Base-by-base conservation (phyloP, 2,888 invertebrate species). In the Elegia similella region DNA sequence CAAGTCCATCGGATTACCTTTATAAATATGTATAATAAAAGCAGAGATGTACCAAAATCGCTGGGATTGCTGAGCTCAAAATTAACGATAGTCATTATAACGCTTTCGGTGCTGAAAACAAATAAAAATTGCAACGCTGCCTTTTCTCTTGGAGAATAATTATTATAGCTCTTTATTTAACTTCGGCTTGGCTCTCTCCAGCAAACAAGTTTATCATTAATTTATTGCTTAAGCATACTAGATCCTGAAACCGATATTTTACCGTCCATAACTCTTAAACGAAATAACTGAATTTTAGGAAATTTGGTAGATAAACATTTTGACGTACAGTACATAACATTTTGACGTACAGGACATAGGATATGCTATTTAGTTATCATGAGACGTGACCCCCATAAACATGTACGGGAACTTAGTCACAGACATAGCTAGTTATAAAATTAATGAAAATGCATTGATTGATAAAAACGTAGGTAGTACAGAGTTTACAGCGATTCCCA, bases 11-110 rank as follows among this genome's bases (percentile, higher is more conserved):
- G 62, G 68, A 64, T 68, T 66, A 66, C 67, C 65, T 58, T 62
- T 56, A 60, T 66, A 67, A 70, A 69, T 65, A 70, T n/a, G n/a
- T n/a, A n/a, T 68, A 73, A 73, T 74, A 71, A 75, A 70, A 70
- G 66, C 64, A 54, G 70, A 72, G 70, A 73, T 74, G 67, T 67
- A 69, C 74, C 69, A 62, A 67, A 76, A 75, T 70, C 68, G 70
- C 67, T 64, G 62, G 70, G 69, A 72, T 74, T 69, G 67, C 75
- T 67, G 70, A 75, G 76, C 72, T 69, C 68, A 53, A 68, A 76
- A 76, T 77, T 75, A 78, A 78, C 71, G 78, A 73, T 67, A 62
- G 70, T 70, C 75, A 78, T 78, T 77, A 77, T 75, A 69, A 71
- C 65, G 70, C 65, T 72, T 69, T 69, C 67, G 66, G 60, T 62